Evolutionary conservation across 2,113 vertebrate species (phyloP).

Genomic region (Butastur rufipennis): DNA sequence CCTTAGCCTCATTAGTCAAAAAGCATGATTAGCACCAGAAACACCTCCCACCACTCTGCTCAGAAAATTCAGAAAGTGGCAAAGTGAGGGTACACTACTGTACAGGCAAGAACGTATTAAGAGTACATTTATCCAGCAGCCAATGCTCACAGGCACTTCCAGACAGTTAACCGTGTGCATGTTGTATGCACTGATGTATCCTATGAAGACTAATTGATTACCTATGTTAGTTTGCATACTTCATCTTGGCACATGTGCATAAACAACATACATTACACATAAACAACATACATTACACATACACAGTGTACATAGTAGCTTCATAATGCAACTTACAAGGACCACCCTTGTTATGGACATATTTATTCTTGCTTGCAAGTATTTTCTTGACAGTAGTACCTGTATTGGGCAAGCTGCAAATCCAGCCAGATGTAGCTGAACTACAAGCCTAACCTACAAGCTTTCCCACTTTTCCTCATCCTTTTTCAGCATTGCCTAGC

Average conservation of each 20-base stretch:
- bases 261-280: background rate
- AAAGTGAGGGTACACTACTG: background rate
- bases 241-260: background rate
- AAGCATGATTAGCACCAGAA: background rate
- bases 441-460: background rate
- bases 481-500: background rate
- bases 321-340: background rate
- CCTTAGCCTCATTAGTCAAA: background rate
- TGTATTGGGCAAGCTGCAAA: background rate
- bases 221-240: background rate
- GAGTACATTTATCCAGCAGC: background rate
- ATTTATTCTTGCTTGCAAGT: background rate
- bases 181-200: too few relatives aligned
- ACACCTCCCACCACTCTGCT: background rate
- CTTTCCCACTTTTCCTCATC: background rate
- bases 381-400: background rate
- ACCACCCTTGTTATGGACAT: background rate
- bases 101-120: fast-evolving
- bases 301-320: background rate
- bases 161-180: background rate
- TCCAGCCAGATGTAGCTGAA: background rate
- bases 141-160: background rate
- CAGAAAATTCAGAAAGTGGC: background rate
- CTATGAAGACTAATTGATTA: background rate
- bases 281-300: background rate